Evolutionary conservation across 1,140 invertebrate genomes (phyloP).

Genomic region (Panagrolaimus sp.): DNA sequence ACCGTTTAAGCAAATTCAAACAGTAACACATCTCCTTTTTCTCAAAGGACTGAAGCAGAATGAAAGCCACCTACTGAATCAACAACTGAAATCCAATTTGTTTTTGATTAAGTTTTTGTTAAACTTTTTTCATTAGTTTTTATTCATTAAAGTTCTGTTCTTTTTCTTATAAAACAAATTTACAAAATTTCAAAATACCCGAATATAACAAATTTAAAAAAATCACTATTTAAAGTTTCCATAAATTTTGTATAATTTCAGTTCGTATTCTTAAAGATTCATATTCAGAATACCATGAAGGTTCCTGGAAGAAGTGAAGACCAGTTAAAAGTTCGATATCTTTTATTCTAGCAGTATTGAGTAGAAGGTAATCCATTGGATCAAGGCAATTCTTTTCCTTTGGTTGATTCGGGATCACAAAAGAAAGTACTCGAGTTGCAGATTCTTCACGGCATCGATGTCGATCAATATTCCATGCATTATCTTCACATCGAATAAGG

Average conservation of each 20-base stretch:
- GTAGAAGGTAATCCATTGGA: constrained; percentile 31
- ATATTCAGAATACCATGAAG: neutral
- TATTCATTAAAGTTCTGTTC: no score
- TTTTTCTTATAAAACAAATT: no score
- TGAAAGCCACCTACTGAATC: no score
- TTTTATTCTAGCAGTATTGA: constrained; percentile 34
- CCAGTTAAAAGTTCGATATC: constrained; percentile 41
- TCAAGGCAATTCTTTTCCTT: constrained; percentile 41
- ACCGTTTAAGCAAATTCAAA: no score
- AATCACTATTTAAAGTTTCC: neutral
- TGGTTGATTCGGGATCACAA: constrained; percentile 30
- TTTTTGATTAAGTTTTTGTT: no score
- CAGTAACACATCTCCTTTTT: no score
- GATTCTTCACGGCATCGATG: constrained; percentile 20
- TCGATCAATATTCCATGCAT: constrained; percentile 34
- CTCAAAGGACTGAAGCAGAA: no score
- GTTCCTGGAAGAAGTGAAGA: constrained; percentile 26
- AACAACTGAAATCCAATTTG: no score
- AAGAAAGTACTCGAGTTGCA: constrained; percentile 35
- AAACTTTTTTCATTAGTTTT: no score
- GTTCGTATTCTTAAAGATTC: neutral
- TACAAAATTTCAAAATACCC: no score
- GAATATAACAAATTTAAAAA: no score
- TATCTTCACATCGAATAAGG: constrained; percentile 36
- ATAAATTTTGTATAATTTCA: neutral